Evolutionary conservation across 2,888 invertebrate genomes (phyloP).

Genomic region (Xanthorhoe designata): DNA sequence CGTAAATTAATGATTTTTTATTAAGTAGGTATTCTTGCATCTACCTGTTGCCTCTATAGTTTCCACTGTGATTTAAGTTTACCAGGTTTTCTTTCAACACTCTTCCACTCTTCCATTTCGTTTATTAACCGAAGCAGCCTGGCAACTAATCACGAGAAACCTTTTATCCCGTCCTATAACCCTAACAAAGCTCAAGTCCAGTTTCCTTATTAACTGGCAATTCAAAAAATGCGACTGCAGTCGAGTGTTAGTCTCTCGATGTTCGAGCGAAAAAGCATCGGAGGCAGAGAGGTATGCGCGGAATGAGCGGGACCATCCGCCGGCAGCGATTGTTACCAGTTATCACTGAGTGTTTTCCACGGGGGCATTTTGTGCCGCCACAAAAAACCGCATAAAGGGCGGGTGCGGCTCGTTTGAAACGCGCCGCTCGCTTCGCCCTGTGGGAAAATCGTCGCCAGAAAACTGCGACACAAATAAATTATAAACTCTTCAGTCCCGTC

Average conservation of each 20-base stretch:
- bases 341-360: slow-evolving; percentile 86
- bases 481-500: slow-evolving; percentile 74
- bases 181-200: slow-evolving; percentile 27
- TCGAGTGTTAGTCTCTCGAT: slow-evolving; percentile 37
- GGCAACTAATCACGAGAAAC: slow-evolving; percentile 7
- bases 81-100: too few relatives aligned
- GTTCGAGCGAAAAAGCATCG: slow-evolving; percentile 73
- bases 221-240: slow-evolving; percentile 38
- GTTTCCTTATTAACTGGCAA: slow-evolving; percentile 39
- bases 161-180: slow-evolving; percentile 19
- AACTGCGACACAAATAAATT: slow-evolving; percentile 84
- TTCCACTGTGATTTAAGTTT: too few relatives aligned
- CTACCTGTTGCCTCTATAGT: too few relatives aligned
- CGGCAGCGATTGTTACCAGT: slow-evolving; percentile 85
- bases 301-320: slow-evolving; percentile 84
- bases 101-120: not conserved
- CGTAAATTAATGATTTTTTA: too few relatives aligned
- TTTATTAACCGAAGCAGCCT: not conserved
- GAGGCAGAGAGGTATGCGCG: slow-evolving; percentile 78
- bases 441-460: slow-evolving; percentile 85
- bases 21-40: too few relatives aligned
- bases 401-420: slow-evolving; percentile 83
- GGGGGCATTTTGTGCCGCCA: slow-evolving; percentile 81
- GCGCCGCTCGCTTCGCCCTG: slow-evolving; percentile 66
- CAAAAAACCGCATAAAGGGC: slow-evolving; percentile 85